Base-by-base conservation (phyloP, 2,113 vertebrate genomes). In the Piaya cayana region DNA sequence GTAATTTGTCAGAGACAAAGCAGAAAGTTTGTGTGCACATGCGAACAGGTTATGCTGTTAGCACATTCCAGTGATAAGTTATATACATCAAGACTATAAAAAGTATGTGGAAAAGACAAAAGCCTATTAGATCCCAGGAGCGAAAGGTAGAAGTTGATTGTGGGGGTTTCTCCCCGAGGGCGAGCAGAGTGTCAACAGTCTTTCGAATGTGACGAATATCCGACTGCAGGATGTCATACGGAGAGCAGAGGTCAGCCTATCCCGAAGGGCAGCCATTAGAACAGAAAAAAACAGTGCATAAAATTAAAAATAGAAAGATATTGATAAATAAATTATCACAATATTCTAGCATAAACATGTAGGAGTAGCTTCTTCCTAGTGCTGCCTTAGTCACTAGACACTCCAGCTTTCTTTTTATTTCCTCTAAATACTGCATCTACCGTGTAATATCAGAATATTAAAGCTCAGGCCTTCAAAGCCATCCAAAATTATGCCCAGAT, bases 181-280 rank as follows among this genome's bases (percentile, higher is more conserved):
- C 97, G 97, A 98, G 98, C 98, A 99, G 98, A 91, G 98, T 96
- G 94, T 97, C 98, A 97, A 99, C 98, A 82, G 98, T 98, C 97
- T 97, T 96, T 97, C 97, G 96, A 96, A 99, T 97, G 67, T 98
- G 98, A 97, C 96, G 98, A 96, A 99, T 98, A 95, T 99, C 98
- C 97, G 98, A 98, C 97, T 99, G 99, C 97, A 98, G 98, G 98
- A 99, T 98, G 98, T 99, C 99, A 96, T 98, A 99, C 86, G 99
- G 98, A 96, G 99, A 99, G 98, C 99, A 99, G 96, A 99, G 98
- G 95, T 98, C 98, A 80, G 98, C 98, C 99, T 99, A 98, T 92
- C 93, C 96, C 97, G 71, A 98, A 96, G 97, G 98, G 96, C 97
- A 98, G 97, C 97, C 97, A 78, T 96, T 94, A 96, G 98, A 97